A percentile compares a stretch with the other conserved stretches of the same genome.
Conservation (phyloP, 2,113 vertebrate species). For the Embiotoca jacksoni region DNA sequence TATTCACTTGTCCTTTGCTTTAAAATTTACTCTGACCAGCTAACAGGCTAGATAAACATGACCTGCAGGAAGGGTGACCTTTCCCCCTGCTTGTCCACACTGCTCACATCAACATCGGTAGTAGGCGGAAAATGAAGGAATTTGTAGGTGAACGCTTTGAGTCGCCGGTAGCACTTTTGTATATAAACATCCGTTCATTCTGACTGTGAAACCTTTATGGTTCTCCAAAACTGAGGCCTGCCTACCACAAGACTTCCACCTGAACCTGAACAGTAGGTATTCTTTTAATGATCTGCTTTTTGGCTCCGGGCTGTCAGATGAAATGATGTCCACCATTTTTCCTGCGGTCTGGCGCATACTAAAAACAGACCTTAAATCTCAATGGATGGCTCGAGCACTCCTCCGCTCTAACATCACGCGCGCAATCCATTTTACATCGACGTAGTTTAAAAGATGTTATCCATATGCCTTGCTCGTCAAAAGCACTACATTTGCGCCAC, state of each 20-base stretch:
- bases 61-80: conserved; percentile 9
- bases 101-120: neutral
- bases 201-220: neutral
- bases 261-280: conserved; percentile 45
- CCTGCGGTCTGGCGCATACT: conserved; percentile 10
- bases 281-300: conserved; percentile 54
- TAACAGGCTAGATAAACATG: conserved; percentile 12
- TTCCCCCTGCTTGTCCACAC: neutral
- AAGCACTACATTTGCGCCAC: conserved; percentile 16
- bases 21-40: neutral
- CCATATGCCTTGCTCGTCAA: neutral
- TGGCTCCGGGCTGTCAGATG: conserved; percentile 42
- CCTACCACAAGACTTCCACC: conserved; percentile 7
- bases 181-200: neutral
- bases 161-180: neutral
- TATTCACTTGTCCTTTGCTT: neutral
- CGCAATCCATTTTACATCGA: conserved; percentile 22
- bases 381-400: conserved; percentile 4
- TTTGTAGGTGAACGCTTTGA: neutral
- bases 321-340: conserved; percentile 41
- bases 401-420: conserved; percentile 4
- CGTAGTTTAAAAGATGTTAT: conserved; percentile 29
- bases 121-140: neutral
- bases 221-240: conserved; percentile 6
- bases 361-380: conserved; percentile 30